Conservation (phyloP, 2,888 invertebrate species). For the Xestia sexstrigata region DNA sequence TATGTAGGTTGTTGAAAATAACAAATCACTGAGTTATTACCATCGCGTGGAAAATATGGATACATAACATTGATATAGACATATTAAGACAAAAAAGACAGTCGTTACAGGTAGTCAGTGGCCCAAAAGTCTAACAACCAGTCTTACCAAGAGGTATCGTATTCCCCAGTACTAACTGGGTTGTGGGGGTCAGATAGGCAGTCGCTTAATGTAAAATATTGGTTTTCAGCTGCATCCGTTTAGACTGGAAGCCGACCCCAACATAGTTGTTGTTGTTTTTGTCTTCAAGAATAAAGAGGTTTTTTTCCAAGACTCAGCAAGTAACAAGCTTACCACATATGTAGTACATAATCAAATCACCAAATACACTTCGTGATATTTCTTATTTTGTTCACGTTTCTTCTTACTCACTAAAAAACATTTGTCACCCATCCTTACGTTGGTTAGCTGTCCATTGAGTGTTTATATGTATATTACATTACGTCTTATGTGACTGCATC, state of each 20-base stretch:
- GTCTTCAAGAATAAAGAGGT: not conserved
- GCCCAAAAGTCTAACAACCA: no score
- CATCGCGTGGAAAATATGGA: not conserved
- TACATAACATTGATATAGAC: not conserved
- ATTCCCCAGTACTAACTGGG: no score
- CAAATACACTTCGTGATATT: slow-evolving; percentile 23
- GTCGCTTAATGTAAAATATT: no score
- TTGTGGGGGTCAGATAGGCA: no score
- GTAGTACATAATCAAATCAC: not conserved
- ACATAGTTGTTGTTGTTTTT: no score
- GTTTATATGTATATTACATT: slow-evolving; percentile 32
- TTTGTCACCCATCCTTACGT: slow-evolving; percentile 8
- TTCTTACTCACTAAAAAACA: slow-evolving; percentile 22
- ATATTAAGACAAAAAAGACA: no score
- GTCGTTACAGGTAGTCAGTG: no score
- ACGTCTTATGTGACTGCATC: slow-evolving; percentile 5
- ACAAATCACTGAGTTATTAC: not conserved
- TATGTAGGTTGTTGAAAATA: not conserved
- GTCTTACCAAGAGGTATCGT: no score
- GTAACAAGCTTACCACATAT: not conserved
- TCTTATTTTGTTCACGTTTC: slow-evolving; percentile 3
- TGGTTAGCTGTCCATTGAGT: slow-evolving; percentile 34
- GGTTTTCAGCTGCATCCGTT: no score
- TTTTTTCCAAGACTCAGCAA: not conserved
- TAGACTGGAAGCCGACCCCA: no score